Base-by-base conservation (phyloP, 2,113 vertebrate species). In the Charina bottae region DNA sequence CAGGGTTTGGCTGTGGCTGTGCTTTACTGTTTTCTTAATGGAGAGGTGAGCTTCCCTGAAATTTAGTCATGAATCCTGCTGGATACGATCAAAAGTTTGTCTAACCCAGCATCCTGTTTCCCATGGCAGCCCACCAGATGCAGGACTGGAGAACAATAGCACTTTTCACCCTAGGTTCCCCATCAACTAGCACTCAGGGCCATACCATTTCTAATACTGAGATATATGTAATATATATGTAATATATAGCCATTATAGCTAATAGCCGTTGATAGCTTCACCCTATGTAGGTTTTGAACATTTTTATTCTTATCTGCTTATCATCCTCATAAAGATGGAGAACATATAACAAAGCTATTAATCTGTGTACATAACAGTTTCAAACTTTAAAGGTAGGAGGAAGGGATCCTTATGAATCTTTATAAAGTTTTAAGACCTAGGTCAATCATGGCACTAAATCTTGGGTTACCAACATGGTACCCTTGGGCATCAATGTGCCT, bases 21-120 rank as follows among this genome's bases (percentile, higher is more conserved):
- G n/a, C 98, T 99, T 89, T 99, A 99, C 97, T 99, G 99, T 95
- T 99, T 99, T 97, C 98, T 99, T 96, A 99, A 99, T 1, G 98
- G 98, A 89, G 99, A 99, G 98, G 99, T 99, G 95, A 97, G 98
- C 97, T 94, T 91, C 91, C 13, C 46, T 60, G 58, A 42, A 37
- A 78, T 78, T 78, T 42, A 42, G 72, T 78, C 72, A 42, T 78
- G 72, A 78, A 78, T 42, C 72, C 33, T 42, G 72, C 72, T 78
- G 72, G 72, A 78, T 78, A 78, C 42, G 72, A 78, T 78, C 72
- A 78, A 78, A 78, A 17, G 19, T 10, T 78, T 78, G 72, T 21
- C 33, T 78, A 42, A 78, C 72, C 33, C 72, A 78, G 72, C 72
- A 78, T 78, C 72, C 72, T 78, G 72, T 78, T 78, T 78, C 72